Conservation (phyloP, 2,113 vertebrate genomes). For the Indicator maculatus region DNA sequence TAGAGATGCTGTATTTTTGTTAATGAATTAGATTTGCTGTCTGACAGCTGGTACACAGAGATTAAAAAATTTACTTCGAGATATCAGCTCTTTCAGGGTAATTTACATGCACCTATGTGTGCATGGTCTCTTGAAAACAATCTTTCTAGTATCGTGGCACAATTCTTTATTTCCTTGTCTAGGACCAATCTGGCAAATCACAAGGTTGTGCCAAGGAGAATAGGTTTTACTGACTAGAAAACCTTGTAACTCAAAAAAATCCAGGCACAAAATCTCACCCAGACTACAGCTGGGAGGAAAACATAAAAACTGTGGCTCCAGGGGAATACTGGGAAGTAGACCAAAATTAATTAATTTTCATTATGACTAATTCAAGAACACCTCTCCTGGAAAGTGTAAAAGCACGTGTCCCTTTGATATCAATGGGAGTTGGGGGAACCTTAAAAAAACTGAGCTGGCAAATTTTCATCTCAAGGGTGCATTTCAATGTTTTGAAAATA, state of each 20-base stretch:
- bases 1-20: not conserved
- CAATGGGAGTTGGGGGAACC: not conserved
- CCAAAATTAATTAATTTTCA: conserved; percentile 44
- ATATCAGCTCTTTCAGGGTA: conserved; percentile 1
- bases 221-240: not conserved
- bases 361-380: conserved; percentile 35
- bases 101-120: not conserved
- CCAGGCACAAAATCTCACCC: not conserved
- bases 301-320: not conserved
- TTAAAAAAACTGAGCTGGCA: not conserved
- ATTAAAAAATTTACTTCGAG: conserved; percentile 54
- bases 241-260: not conserved
- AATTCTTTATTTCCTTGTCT: conserved; percentile 33
- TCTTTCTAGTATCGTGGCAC: conserved; percentile 5
- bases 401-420: conserved; percentile 16
- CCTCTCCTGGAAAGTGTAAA: not conserved
- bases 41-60: conserved; percentile 4
- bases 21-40: conserved; percentile 21
- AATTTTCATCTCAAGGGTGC: not conserved
- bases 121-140: conserved; percentile 31
- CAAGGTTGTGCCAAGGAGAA: not conserved
- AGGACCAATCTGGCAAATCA: not conserved
- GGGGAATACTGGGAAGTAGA: conserved; percentile 12
- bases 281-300: not conserved
- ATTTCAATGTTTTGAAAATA: not conserved